Evolutionary conservation across 1,140 invertebrate genomes (phyloP).

Genomic region (Sycophaga agraensis): DNA sequence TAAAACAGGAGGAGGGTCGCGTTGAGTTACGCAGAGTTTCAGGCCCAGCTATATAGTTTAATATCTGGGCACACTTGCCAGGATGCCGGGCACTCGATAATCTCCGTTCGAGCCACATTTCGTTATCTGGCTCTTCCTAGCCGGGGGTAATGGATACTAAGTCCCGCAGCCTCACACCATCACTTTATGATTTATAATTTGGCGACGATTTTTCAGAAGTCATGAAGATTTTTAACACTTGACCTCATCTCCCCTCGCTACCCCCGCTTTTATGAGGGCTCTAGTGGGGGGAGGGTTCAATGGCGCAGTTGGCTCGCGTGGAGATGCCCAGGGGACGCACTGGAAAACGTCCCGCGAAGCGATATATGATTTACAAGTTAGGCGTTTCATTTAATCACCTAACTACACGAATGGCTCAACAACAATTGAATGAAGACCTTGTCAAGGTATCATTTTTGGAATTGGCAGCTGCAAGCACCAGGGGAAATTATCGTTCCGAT

Average conservation of each 20-base stretch:
- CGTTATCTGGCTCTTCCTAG: not conserved
- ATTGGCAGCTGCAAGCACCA: too few relatives aligned
- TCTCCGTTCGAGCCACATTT: conserved; percentile 3
- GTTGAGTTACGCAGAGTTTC: not conserved
- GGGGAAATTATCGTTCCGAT: too few relatives aligned
- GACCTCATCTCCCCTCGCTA: not conserved
- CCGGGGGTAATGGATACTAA: conserved; percentile 17
- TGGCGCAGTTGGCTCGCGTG: not conserved
- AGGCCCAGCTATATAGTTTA: conserved; percentile 1
- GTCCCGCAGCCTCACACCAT: not conserved
- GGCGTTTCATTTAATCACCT: not conserved
- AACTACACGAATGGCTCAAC: too few relatives aligned
- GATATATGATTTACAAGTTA: not conserved
- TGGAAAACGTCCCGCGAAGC: not conserved
- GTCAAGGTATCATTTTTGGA: too few relatives aligned
- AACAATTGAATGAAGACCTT: too few relatives aligned
- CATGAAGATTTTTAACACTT: conserved; percentile 13
- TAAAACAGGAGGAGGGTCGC: too few relatives aligned
- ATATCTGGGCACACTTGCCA: conserved; percentile 20
- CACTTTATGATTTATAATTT: conserved; percentile 25
- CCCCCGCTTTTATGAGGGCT: not conserved
- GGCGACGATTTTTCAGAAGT: conserved; percentile 22
- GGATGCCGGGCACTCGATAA: conserved; percentile 14
- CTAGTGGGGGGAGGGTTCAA: too few relatives aligned
- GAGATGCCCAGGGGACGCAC: not conserved